Base-by-base conservation (phyloP, 2,888 invertebrate genomes). In the Metopia argyrocephala region DNA sequence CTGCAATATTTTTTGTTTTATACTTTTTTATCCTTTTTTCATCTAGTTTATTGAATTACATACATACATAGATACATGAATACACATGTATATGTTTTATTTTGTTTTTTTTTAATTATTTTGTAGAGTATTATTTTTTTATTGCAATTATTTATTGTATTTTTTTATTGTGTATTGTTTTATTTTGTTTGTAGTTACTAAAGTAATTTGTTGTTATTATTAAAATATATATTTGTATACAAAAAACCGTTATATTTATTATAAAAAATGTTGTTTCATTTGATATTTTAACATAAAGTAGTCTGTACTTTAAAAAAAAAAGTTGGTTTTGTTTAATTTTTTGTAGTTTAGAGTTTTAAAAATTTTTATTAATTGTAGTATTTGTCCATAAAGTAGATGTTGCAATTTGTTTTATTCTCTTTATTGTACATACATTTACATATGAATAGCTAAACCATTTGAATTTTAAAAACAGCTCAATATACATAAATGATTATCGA, bases 111-210 rank as follows among this genome's bases (percentile, higher is more conserved):
- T 56, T 38, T 27, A 28, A 31, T 27, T 28, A n/a, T 68, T 25
- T 61, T 71, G 50, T 59, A 31, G 48, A 59, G 65, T 56, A 48
- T 69, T 74, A 12, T 38, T 12, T 38, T 38, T 68, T 76, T 70
- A 5, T 46, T 68, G 56, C 31, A 78, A 75, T 81, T 75, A 81
- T 81, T 78, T 81, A 76, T 81, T 81, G 20, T 78, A 15, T 46
- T 15, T 61, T 64, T 28, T 48, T 74, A 25, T 56, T 12, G 27
- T 62, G 18, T 66, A 52, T 76, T 52, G 65, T 74, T 69, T 50
- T 54, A 57, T 71, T 74, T 74, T 69, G 46, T 54, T 57, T 76
- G 66, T 75, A 81, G 69, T 75, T 75, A 65, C 62, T 75, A 66
- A n/a, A 81, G 65, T 75, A 73, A 62, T 65, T 38, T 78, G 46